phyloP scores from a whole-genome alignment of 2,888 invertebrate species.

The Lottia gigantea region DNA sequence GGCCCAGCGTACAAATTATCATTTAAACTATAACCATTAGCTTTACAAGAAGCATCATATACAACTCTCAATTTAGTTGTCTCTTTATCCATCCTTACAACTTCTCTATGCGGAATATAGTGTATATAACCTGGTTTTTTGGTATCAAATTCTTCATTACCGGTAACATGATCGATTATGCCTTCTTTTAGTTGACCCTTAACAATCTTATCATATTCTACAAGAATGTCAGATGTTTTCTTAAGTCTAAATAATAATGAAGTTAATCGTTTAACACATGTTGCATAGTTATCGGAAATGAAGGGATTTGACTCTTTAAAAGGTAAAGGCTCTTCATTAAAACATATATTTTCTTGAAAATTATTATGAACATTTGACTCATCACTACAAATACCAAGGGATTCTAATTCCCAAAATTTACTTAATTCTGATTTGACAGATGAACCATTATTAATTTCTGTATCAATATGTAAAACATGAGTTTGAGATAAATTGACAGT shows the following conservation, averaged over 20 bases:
- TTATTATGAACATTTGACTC: not conserved
- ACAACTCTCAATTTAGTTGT: not conserved
- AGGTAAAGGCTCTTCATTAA: not conserved
- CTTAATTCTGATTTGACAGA: not conserved
- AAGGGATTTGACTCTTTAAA: not conserved
- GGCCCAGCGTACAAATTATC: not conserved
- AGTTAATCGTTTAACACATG: too few species aligned
- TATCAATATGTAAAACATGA: not conserved
- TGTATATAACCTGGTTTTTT: not conserved
- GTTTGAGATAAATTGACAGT: not conserved
- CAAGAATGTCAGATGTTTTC: not conserved
- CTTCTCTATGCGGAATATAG: constrained; percentile 3
- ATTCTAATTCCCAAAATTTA: not conserved
- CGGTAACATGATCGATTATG: not conserved
- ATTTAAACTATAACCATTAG: not conserved
- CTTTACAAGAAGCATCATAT: not conserved
- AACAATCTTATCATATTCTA: constrained; percentile 1
- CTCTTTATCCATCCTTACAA: not conserved
- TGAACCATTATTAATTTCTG: not conserved
- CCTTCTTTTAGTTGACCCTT: not conserved
- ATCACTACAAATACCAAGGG: not conserved
- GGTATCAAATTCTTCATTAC: not conserved
- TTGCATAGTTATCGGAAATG: not conserved
- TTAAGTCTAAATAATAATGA: not conserved
- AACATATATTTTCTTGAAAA: not conserved